Conservation (phyloP, 1,140 invertebrate genomes). For the Atta colombica region DNA sequence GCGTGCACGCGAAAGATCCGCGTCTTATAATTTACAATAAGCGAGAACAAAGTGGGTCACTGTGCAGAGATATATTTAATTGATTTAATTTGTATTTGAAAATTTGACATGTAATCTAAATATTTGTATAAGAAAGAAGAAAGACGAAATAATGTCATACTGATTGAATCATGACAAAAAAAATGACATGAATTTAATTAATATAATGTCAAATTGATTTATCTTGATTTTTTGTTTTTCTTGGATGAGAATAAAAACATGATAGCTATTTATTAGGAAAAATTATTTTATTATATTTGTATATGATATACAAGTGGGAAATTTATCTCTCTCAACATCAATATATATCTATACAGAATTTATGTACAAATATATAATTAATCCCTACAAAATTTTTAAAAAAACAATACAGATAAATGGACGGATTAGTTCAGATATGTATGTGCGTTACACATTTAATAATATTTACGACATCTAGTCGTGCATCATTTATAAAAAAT, state of each 20-base stretch:
- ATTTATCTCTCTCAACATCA: slow-evolving; percentile 4
- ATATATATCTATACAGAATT: neutral
- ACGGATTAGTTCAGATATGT: slow-evolving; percentile 39
- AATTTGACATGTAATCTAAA: neutral
- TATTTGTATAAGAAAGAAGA: no score
- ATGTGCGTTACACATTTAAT: neutral
- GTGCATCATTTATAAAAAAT: neutral
- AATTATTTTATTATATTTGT: slow-evolving; percentile 33
- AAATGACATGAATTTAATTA: no score
- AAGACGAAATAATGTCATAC: no score
- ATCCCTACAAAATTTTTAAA: neutral
- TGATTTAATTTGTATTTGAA: neutral
- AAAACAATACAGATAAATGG: slow-evolving; percentile 29
- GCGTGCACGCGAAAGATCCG: slow-evolving; percentile 46
- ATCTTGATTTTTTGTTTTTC: no score
- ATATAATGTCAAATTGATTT: no score
- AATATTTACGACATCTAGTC: slow-evolving; percentile 8
- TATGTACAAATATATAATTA: slow-evolving; percentile 47
- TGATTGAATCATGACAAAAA: no score
- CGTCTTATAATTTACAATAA: slow-evolving; percentile 60
- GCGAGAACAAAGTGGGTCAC: slow-evolving; percentile 64
- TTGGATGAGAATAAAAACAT: neutral
- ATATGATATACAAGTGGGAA: neutral
- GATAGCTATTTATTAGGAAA: neutral
- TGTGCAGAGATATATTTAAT: neutral